Evolutionary conservation across 2,113 vertebrate species (phyloP), one percentile per base, ranked within the genome.

Genomic region (Gracilinanus agilis): DNA sequence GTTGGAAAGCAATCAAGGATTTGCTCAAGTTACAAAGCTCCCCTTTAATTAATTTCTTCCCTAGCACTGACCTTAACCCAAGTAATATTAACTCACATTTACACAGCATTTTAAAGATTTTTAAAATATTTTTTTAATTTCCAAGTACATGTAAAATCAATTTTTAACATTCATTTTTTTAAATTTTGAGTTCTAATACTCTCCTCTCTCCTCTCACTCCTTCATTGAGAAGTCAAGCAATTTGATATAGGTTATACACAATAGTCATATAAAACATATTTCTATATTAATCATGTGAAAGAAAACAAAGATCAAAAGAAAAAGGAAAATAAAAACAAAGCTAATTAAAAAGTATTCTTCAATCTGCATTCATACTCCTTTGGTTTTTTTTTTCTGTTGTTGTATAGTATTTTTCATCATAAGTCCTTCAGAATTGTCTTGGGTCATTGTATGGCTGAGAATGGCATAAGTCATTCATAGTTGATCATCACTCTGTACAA

Each of bases 11-110:
- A 49, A 53, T 49, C 90, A 27, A n/a, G 75, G 7, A 44, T 53
- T 92, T 44, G 88, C 92, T 90, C 44, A n/a, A 83, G 49, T 95
- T 44, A 93, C 2, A 53, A 44, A 27, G 29, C 1, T 89, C 25
- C 91, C 61, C 95, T 92, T 53, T 94, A 93, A 93, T 54, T 12
- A 95, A 92, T n/a, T 55, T 53, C 21, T 54, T 34, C 91, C 25
- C 54, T 0, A 2, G 3, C 3, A 24, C 23, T 58, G 44, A 67
- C 40, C 90, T 44, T 27, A 16, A 54, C 67, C 56, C 55, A n/a
- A 67, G 49, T 55, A 44, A 89, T 83, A 53, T 54, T 29, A 89
- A 75, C n/a, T 54, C 1, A 94, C 0, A 75, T 75, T n/a, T 40
- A 75, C 7, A 75, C n/a, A 75, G 8, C 34, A 75, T 34, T 75